Evolutionary conservation across 2,797 vertebrate genomes (phyloP), one percentile per base, ranked within the genome.

Genomic region (Hyperoplus lanceolatus): DNA sequence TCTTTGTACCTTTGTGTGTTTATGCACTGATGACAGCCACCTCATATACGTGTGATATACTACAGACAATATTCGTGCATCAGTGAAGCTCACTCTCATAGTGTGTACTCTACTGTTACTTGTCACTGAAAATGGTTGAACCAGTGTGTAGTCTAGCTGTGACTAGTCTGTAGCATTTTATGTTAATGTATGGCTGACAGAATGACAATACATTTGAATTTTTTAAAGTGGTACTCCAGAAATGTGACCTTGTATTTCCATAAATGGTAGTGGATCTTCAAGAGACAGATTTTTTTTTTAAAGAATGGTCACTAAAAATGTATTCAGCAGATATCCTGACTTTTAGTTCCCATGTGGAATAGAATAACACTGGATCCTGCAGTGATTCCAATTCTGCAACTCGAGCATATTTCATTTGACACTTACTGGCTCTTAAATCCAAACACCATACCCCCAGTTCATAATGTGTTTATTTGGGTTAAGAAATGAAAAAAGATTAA

Each of bases 21-120:
- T 39, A 29, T 71, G 65, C 43, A 41, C 64, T 5, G 56, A 72
- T 85, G 87, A 90, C 80, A 82, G 8, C 67, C 64, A 15, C n/a
- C 0, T 56, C 38, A 82, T 60, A 43, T 49, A 39, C 15, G 2
- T 71, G 65, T 64, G 29, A 73, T 55, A 75, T n/a, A 54, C 39
- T 29, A 4, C 38, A 58, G 10, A 15, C 21, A 41, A 71, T 51
- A 71, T 80, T 75, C 65, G 70, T 59, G 64, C 64, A 46, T 60
- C 18, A 39, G 46, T 63, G 43, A 65, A 75, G 54, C 4, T 38
- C 50, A 46, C 9, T 78, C 63, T 61, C 10, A 48, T 9, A 38
- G 29, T 3, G 29, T 29, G 29, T 29, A 29, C 29, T 29, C 29
- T 29, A 29, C 29, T 29, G 29, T 29, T 29, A 29, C 29, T 29